phyloP scores from a whole-genome alignment of 2,113 vertebrate genomes.

The Formicarius rufipectus region DNA sequence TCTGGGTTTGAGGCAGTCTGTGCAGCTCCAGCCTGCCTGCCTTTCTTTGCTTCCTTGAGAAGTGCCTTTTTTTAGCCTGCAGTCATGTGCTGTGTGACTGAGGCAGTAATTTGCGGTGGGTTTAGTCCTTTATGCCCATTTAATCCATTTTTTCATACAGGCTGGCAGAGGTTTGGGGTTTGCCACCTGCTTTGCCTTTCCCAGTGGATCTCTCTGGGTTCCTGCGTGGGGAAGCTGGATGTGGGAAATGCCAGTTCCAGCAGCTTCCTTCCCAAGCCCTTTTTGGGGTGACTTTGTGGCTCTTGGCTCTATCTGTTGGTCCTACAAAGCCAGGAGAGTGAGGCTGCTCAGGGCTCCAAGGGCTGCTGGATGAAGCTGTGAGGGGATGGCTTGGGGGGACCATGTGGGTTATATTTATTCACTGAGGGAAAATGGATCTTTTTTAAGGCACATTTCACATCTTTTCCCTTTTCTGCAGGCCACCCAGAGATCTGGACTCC shows the following conservation, averaged over 20 bases:
- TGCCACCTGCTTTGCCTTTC: not conserved
- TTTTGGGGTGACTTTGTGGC: not conserved
- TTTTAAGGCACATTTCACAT: not conserved
- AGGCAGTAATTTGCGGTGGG: not conserved
- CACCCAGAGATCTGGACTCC: slow-evolving; percentile 94
- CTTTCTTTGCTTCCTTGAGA: not conserved
- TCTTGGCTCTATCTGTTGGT: not conserved
- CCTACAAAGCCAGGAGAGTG: not conserved
- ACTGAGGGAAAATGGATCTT: not conserved
- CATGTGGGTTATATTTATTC: not conserved
- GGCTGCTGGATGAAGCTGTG: not conserved
- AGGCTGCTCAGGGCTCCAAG: not conserved
- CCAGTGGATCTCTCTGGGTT: not conserved
- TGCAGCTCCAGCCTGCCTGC: not conserved
- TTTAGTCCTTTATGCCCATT: not conserved
- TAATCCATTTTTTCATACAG: not conserved
- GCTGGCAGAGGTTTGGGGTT: not conserved
- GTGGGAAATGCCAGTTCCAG: not conserved
- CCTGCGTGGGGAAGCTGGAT: not conserved
- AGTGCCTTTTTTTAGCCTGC: not conserved
- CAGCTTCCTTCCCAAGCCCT: not conserved
- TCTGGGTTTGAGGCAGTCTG: not conserved
- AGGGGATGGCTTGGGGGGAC: not conserved
- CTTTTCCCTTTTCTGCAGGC: slow-evolving; percentile 69
- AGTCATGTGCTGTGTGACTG: not conserved